Evolutionary conservation across 1,140 invertebrate species (phyloP).

Genomic region (Lordiphosa mommai): DNA sequence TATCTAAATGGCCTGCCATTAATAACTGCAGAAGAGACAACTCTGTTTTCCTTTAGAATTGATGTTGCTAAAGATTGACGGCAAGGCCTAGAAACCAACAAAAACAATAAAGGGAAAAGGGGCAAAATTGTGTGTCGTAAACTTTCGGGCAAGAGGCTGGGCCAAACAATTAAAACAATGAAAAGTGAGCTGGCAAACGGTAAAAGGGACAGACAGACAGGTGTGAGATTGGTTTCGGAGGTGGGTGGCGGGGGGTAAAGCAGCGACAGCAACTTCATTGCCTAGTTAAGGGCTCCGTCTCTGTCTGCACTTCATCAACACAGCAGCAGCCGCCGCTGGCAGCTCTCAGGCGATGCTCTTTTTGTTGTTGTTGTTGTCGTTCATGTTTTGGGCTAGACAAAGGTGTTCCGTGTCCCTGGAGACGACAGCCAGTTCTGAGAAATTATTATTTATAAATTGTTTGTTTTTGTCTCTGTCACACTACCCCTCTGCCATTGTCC

Average conservation of each 20-base stretch:
- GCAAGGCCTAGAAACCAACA: conserved; percentile 12
- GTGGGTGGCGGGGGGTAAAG: neutral
- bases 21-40: conserved; percentile 6
- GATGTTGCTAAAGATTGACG: conserved; percentile 16
- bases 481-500: conserved; percentile 7
- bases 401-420: conserved; percentile 31
- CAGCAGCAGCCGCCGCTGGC: conserved; percentile 2
- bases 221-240: conserved; percentile 2
- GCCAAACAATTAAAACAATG: conserved; percentile 30
- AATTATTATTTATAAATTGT: conserved; percentile 55
- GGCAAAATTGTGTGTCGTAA: conserved; percentile 12
- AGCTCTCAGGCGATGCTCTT: conserved; percentile 5
- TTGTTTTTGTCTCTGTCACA: conserved; percentile 3
- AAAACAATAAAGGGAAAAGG: conserved; percentile 5
- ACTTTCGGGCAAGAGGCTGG: conserved; percentile 9
- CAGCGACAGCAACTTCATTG: conserved; percentile 8
- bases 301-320: conserved; percentile 11
- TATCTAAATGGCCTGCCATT: conserved; percentile 1
- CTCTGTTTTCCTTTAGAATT: neutral
- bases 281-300: conserved; percentile 6
- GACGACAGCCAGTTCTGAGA: conserved; percentile 34
- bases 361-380: conserved; percentile 8
- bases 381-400: conserved; percentile 28
- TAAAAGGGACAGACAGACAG: conserved; percentile 18
- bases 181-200: conserved; percentile 28